A percentile compares a stretch with the other conserved stretches of the same genome.
These are phyloP conservation scores for Catalaphyllia jardinei DNA, from an alignment of 64 coral and sea anemone species.

Conservation along the genomic window DNA sequence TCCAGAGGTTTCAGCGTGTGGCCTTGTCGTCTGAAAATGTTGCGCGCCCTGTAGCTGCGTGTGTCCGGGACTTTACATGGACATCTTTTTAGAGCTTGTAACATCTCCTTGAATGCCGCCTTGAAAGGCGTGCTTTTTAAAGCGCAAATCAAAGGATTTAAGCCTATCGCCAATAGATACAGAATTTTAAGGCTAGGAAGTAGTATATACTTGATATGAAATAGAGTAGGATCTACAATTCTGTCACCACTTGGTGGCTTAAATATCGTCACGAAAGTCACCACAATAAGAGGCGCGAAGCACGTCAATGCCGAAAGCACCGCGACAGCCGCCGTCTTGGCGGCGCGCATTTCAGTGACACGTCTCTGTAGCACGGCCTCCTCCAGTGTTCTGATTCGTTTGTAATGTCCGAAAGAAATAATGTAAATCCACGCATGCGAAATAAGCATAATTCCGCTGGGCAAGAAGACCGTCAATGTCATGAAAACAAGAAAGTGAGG, in stretches of 20 bases:
- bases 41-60: neutral
- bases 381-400: neutral
- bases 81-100: neutral
- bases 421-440: slow-evolving; percentile 34
- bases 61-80: no score
- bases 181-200: slow-evolving; percentile 28
- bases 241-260: neutral
- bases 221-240: neutral
- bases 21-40: no score
- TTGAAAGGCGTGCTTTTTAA: slow-evolving; percentile 44
- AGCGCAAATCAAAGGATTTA: slow-evolving; percentile 31
- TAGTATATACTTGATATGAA: slow-evolving; percentile 14
- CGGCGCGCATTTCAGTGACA: slow-evolving; percentile 41
- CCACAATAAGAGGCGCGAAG: slow-evolving; percentile 11
- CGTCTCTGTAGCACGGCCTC: slow-evolving; percentile 15
- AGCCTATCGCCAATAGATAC: slow-evolving; percentile 8
- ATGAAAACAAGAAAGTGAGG: slow-evolving; percentile 24
- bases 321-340: neutral
- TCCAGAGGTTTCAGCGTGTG: no score
- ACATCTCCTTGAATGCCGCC: neutral
- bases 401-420: slow-evolving; percentile 1
- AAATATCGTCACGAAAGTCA: neutral
- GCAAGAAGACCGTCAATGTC: neutral
- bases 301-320: slow-evolving; percentile 31
- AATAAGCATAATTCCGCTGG: slow-evolving; percentile 33